Evolutionary conservation across 1,140 invertebrate species (phyloP), one percentile per base, ranked within the genome.

Genomic region (Battus philenor): DNA sequence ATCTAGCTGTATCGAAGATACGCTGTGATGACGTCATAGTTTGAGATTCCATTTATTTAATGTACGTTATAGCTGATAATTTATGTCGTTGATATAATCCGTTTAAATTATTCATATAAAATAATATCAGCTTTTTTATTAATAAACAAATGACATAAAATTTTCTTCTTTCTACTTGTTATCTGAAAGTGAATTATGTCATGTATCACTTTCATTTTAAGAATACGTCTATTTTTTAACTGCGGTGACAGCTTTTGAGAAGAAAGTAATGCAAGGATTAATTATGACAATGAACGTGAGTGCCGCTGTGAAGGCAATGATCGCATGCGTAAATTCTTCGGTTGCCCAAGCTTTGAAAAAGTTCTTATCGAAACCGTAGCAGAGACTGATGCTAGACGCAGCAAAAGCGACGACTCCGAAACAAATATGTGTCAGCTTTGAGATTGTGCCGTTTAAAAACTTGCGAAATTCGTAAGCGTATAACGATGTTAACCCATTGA

Each of bases 341-440:
- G 50, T 36, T 3, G 64, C 43, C 64, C 60, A 73, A 0, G 4
- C 45, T 9, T 43, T 63, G 54, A 78, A 72, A 11, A 34, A 48
- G 8, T 0, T 9, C 41, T 78, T 78, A 10, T 72, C 63, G 12
- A 74, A 50, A 6, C 68, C 74, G 24, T 61, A 73, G 27, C 59
- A 63, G 1, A 78, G 58, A 7, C 49, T 47, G 12, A 78, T 47
- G 22, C 39, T 49, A 0, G 74, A 43, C 0, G 57, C 36, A 2
- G 29, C 27, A 20, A 68, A 69, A 5, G 56, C 67, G 0, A 75
- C 54, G n/a, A 49, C 54, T 3, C 74, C 74, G 13, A 73, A 68
- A 26, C 60, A 67, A 18, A 78, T 66, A 51, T 78, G 74, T 1
- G 55, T 68, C 1, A 75, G 33, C 30, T 73, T 78, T 5, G 69